Conservation (phyloP, 1,140 invertebrate species). For the Magallana ariakensis region DNA sequence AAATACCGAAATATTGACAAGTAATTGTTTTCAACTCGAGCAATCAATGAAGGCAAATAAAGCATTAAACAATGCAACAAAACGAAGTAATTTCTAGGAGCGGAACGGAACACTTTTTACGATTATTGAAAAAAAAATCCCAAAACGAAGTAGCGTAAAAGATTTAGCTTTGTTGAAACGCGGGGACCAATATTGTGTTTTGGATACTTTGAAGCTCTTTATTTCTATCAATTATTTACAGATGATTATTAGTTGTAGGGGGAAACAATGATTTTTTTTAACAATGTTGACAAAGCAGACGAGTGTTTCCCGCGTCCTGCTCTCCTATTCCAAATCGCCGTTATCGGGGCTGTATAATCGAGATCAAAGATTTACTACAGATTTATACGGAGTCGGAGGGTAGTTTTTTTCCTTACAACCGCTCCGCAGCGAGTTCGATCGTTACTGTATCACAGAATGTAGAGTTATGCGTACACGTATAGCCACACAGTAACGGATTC, state of each 20-base stretch:
- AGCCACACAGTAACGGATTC: not conserved
- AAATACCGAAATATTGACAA: conserved; percentile 25
- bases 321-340: not conserved
- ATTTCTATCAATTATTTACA: conserved; percentile 13
- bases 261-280: conserved; percentile 7
- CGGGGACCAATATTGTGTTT: not conserved
- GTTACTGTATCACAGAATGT: not conserved
- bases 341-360: not conserved
- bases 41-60: conserved; percentile 22
- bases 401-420: conserved; percentile 6
- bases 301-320: not conserved
- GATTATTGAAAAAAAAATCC: conserved; percentile 9
- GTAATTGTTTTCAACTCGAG: not conserved
- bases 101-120: conserved; percentile 14
- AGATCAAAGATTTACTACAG: conserved; percentile 21
- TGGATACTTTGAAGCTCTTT: conserved; percentile 12
- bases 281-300: conserved; percentile 11
- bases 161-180: not conserved
- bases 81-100: not conserved
- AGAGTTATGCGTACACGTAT: not conserved
- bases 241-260: conserved; percentile 24
- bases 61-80: not conserved
- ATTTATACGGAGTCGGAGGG: not conserved
- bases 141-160: conserved; percentile 26
- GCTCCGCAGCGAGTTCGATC: not conserved